These are phyloP conservation scores for Tragulus kanchil DNA, from an alignment of 2,113 vertebrate genomes.

Conservation along the genomic window DNA sequence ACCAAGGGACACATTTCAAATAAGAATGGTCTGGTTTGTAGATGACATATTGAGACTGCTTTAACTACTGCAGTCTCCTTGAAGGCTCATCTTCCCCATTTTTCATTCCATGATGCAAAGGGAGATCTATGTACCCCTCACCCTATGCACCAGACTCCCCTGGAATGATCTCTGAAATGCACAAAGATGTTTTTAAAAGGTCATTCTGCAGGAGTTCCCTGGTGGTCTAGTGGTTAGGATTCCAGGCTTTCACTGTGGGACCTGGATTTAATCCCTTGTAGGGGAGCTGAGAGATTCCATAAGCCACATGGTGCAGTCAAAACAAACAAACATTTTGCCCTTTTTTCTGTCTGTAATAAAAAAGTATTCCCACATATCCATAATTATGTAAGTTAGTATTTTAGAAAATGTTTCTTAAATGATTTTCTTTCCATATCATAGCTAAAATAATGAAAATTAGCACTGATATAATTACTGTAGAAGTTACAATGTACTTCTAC, in stretches of 20 bases:
- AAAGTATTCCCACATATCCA: neutral
- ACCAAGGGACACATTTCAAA: slow-evolving; percentile 70
- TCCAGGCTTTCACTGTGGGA: neutral
- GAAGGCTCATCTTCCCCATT: neutral
- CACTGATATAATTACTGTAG: neutral
- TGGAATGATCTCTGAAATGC: slow-evolving; percentile 15
- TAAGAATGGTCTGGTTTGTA: slow-evolving; percentile 63
- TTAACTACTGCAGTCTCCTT: neutral
- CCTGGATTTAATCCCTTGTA: neutral
- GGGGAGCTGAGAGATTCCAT: neutral
- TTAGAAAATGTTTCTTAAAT: slow-evolving; percentile 52
- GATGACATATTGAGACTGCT: slow-evolving; percentile 39
- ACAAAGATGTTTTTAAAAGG: slow-evolving; percentile 61
- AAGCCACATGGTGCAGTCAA: neutral
- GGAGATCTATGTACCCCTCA: neutral
- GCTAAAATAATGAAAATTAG: slow-evolving; percentile 47
- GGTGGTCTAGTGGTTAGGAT: neutral
- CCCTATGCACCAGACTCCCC: neutral
- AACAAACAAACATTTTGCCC: neutral
- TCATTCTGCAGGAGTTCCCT: neutral
- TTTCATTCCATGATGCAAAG: slow-evolving; percentile 26
- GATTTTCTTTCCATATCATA: slow-evolving; percentile 15
- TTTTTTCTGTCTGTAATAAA: slow-evolving; percentile 33
- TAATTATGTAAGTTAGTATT: slow-evolving; percentile 14
- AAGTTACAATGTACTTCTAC: slow-evolving; percentile 25